Conservation (phyloP, 2,797 vertebrate genomes). For the Lophius americanus region DNA sequence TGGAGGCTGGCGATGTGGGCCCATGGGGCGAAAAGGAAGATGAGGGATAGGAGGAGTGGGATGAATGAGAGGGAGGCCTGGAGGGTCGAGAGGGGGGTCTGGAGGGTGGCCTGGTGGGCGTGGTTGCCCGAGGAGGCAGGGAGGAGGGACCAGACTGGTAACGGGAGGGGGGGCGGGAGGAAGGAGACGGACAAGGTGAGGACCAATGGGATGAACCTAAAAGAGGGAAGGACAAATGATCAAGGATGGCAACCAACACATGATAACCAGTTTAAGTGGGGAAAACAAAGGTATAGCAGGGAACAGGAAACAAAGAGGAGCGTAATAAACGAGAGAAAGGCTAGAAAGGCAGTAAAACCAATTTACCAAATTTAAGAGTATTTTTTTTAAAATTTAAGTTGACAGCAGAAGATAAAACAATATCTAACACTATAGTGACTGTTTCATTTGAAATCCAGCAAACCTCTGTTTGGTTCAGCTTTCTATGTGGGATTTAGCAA, state of each 20-base stretch:
- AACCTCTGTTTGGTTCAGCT: neutral
- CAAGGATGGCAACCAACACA: conserved; percentile 89
- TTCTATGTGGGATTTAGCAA: neutral
- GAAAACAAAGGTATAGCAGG: conserved; percentile 76
- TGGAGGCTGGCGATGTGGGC: conserved; percentile 94
- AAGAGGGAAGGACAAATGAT: conserved; percentile 91
- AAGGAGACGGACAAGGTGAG: conserved; percentile 99
- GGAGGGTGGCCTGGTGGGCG: conserved; percentile 98
- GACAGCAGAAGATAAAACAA: neutral
- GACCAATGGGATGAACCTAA: conserved; percentile 92
- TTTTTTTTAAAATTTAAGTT: conserved; percentile 5
- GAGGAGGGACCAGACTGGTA: conserved; percentile 99
- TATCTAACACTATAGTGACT: neutral
- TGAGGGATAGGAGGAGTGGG: conserved; percentile 95
- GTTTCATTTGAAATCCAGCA: neutral
- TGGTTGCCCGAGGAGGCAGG: conserved; percentile 98
- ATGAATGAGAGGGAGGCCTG: conserved; percentile 98
- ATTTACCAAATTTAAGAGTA: conserved; percentile 1
- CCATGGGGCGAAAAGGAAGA: conserved; percentile 98
- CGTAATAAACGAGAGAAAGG: conserved; percentile 60
- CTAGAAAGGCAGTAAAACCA: conserved; percentile 26
- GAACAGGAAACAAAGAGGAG: conserved; percentile 27
- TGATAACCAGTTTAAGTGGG: conserved; percentile 80
- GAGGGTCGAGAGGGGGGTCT: conserved; percentile 99
- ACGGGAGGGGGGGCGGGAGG: conserved; percentile 98